Evolutionary conservation across 2,113 vertebrate genomes (phyloP).

Genomic region (Erinaceus europaeus): DNA sequence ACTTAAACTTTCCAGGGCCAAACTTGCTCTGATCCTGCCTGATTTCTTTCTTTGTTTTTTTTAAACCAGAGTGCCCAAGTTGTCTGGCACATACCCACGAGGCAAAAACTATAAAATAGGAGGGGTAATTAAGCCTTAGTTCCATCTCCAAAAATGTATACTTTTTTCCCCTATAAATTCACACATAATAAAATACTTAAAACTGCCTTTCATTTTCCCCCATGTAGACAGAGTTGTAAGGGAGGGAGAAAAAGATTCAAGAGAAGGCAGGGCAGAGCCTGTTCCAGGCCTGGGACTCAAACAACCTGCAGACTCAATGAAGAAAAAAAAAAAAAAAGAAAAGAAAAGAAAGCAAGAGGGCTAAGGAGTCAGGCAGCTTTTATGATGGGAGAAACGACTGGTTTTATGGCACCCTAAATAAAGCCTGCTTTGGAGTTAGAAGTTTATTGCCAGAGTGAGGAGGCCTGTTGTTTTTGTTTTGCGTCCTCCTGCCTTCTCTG

Average conservation of each 20-base stretch:
- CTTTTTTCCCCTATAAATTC: conserved; percentile 47
- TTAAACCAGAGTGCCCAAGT: conserved; percentile 35
- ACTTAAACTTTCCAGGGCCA: conserved; percentile 49
- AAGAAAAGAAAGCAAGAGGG: too few relatives aligned
- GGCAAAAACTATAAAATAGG: conserved; percentile 64
- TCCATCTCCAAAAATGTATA: conserved; percentile 68
- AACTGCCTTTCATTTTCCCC: conserved; percentile 76
- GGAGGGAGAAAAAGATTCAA: conserved; percentile 26
- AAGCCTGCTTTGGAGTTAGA: conserved; percentile 77
- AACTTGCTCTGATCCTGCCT: conserved; percentile 36
- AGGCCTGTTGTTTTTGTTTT: conserved; percentile 64
- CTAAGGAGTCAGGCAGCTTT: conserved; percentile 77
- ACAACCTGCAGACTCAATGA: conserved; percentile 69
- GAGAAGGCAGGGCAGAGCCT: neutral
- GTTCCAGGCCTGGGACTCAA: conserved; percentile 26
- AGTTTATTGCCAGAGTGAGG: conserved; percentile 76
- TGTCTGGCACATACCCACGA: conserved; percentile 37
- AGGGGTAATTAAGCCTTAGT: conserved; percentile 68
- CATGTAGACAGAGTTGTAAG: conserved; percentile 60
- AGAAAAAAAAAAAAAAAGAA: too few relatives aligned
- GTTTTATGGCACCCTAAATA: conserved; percentile 83
- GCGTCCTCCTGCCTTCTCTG: neutral
- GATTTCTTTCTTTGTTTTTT: conserved; percentile 21
- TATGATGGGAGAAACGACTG: conserved; percentile 83
- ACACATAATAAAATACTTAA: conserved; percentile 79